Base-by-base conservation (phyloP, 2,888 invertebrate species). In the Psylliodes chrysocephalus region DNA sequence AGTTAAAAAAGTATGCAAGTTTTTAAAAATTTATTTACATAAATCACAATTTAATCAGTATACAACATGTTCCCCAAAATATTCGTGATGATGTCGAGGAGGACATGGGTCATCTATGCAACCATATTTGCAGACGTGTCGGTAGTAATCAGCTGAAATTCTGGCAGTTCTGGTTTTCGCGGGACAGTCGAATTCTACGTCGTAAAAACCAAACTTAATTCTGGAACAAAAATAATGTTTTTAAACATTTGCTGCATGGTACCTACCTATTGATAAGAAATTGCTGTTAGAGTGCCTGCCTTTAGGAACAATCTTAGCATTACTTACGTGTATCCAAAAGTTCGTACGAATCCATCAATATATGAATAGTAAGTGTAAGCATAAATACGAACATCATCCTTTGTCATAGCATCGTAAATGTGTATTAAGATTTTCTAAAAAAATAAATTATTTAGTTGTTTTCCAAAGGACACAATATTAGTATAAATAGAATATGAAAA, bases 381-480 rank as follows among this genome's bases (percentile, higher is more conserved):
- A 10, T 30, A 30, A 3, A 30, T 10, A 6, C 30, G 30, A 30
- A 10, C 30, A 10, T 30, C 30, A 30, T 30, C 30, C 7, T 30
- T 30, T 10, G 10, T 6, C 8, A 30, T 30, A 10, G 30, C 30
- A 6, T 5, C 30, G 7, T 10, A 8, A 8, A 30, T 30, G 3
- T 30, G 6, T 2, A 30, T 30, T 10, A 30, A 10, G 3, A 10
- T 30, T 5, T 10, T 38, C 15, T 2, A 52, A 1, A 42, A 46
- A 22, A 19, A 19, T 22, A n/a, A 0, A n/a, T n/a, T n/a, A n/a
- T n/a, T n/a, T n/a, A 85, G 88, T 28, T 79, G 81, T 25, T 92
- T 86, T 55, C 83, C 3, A 8, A 12, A n/a, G n/a, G n/a, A n/a
- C n/a, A n/a, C n/a, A n/a, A n/a, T n/a, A n/a, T n/a, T n/a, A n/a